phyloP scores from a whole-genome alignment of 1,140 invertebrate species.

The Anadara kagoshimensis region DNA sequence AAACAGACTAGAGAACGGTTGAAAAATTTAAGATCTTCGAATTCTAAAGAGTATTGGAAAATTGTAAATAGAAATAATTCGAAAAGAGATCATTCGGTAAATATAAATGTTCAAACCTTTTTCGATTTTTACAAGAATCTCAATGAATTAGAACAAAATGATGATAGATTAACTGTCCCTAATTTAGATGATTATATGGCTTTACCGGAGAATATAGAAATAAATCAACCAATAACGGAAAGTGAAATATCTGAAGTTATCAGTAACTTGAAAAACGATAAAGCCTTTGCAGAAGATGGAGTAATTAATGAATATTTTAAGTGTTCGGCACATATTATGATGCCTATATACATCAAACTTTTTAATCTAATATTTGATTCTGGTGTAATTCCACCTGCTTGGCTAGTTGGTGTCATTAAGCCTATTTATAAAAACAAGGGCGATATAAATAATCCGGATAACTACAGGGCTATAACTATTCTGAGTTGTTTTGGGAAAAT shows the following conservation, averaged over 20 bases:
- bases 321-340: conserved; percentile 12
- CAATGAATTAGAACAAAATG: too few species aligned
- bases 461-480: conserved; percentile 33
- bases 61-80: too few species aligned
- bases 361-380: conserved; percentile 29
- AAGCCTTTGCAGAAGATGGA: conserved; percentile 14
- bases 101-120: too few species aligned
- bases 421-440: conserved; percentile 41
- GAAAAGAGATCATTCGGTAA: too few species aligned
- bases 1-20: too few species aligned
- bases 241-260: conserved; percentile 18
- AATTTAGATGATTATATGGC: too few species aligned
- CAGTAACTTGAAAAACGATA: conserved; percentile 15
- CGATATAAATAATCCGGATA: conserved; percentile 14
- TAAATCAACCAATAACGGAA: conserved; percentile 9
- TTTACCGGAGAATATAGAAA: too few species aligned
- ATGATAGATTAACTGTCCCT: too few species aligned
- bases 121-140: too few species aligned
- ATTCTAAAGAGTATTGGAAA: too few species aligned
- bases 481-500: conserved; percentile 31
- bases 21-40: too few species aligned
- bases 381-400: conserved; percentile 17
- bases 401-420: conserved; percentile 14
- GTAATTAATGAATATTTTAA: conserved; percentile 34
- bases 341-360: conserved; percentile 28